Evolutionary conservation across 2,797 vertebrate species (phyloP).

Genomic region (Gallinago nigripennis): DNA sequence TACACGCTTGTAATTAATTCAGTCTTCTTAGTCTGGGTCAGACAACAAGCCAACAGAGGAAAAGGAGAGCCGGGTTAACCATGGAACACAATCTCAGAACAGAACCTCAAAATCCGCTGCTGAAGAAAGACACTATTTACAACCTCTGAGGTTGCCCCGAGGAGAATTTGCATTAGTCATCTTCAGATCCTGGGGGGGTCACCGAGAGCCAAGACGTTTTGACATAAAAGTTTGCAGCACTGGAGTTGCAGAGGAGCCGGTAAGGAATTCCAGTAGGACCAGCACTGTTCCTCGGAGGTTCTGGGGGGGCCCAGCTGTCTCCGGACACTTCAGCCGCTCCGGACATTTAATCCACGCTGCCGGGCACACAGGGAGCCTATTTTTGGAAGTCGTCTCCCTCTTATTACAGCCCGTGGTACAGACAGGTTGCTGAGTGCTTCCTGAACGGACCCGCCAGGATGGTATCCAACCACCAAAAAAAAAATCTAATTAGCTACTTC

Average conservation of each 20-base stretch:
- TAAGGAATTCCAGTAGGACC: background rate
- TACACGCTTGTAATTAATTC: background rate
- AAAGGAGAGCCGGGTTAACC: background rate
- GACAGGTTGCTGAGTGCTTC: conserved; percentile 25
- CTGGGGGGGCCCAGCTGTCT: conserved; percentile 20
- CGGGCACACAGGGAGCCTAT: conserved; percentile 29
- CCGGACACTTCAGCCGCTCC: background rate
- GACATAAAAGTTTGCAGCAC: background rate
- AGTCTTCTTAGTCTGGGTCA: background rate
- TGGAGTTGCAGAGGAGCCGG: accelerated
- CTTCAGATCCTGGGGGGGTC: accelerated
- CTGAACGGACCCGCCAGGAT: background rate
- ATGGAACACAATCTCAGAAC: background rate
- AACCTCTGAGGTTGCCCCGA: accelerated
- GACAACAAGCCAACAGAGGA: background rate
- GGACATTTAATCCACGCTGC: conserved; percentile 45
- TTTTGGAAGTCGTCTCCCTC: conserved; percentile 42
- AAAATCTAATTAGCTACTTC: background rate
- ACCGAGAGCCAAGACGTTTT: background rate
- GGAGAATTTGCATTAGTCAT: background rate
- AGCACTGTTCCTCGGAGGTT: background rate
- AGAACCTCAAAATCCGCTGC: background rate
- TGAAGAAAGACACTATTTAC: background rate
- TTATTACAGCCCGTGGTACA: background rate
- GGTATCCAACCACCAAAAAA: background rate